A percentile compares a stretch with the other conserved stretches of the same genome.
phyloP scores from a whole-genome alignment of 2,797 vertebrate species.

The Muscicapa comitata region DNA sequence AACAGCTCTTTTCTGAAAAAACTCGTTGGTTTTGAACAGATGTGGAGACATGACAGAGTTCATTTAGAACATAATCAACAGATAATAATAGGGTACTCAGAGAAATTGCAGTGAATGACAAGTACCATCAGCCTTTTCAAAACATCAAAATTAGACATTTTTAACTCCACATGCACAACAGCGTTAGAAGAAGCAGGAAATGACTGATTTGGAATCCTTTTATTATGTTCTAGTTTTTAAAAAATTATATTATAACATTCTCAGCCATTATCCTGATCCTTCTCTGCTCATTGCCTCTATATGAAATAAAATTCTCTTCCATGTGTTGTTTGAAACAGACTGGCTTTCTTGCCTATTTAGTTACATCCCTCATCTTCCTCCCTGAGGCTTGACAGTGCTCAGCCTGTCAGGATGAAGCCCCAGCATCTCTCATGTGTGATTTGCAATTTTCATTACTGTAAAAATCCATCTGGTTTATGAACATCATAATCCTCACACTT shows the following conservation, averaged over 20 bases:
- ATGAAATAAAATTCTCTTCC: background rate
- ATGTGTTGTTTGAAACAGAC: background rate
- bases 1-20: constrained; percentile 16
- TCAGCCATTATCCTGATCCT: background rate
- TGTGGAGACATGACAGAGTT: constrained; percentile 62
- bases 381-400: background rate
- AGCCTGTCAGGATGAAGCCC: background rate
- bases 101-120: constrained; percentile 67
- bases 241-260: background rate
- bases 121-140: constrained; percentile 66
- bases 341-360: background rate
- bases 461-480: background rate
- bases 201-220: constrained; percentile 47
- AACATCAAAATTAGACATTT: constrained; percentile 65
- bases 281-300: background rate
- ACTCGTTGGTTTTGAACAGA: constrained; percentile 52
- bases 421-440: background rate
- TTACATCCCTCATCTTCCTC: background rate
- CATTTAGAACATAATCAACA: constrained; percentile 67
- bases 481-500: background rate
- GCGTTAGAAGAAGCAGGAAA: constrained; percentile 59
- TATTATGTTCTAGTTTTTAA: constrained; percentile 7
- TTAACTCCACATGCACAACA: constrained; percentile 52
- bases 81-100: constrained; percentile 65
- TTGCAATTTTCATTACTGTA: background rate